phyloP scores from a whole-genome alignment of 2,797 vertebrate genomes.

The Kryptopterus vitreolus region DNA sequence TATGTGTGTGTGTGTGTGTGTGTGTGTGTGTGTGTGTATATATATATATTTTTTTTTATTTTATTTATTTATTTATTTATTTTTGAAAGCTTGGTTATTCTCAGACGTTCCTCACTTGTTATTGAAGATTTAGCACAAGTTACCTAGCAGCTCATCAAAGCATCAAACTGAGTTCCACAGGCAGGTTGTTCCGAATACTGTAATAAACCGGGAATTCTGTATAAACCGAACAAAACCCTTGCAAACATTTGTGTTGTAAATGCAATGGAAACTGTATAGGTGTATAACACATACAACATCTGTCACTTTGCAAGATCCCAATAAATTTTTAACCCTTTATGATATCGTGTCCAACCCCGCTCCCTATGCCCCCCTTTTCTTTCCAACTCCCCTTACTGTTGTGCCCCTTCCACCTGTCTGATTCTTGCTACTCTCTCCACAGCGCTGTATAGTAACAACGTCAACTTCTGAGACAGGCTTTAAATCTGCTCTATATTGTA shows the following conservation, averaged over 20 bases:
- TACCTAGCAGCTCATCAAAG: neutral
- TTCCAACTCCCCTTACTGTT: neutral
- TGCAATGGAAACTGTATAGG: neutral
- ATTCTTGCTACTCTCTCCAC: slow-evolving; percentile 21
- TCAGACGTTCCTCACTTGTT: neutral
- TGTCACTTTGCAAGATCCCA: neutral
- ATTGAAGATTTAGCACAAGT: neutral
- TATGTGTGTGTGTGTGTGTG: no score
- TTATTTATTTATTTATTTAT: no score
- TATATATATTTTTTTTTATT: no score
- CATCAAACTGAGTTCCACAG: neutral
- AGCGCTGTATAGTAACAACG: slow-evolving; percentile 44
- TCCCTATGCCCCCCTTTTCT: neutral
- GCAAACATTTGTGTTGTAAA: neutral
- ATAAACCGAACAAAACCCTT: neutral
- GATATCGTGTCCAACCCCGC: slow-evolving; percentile 3
- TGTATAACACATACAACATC: slow-evolving; percentile 13
- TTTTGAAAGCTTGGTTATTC: neutral
- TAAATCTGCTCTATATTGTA: slow-evolving; percentile 44
- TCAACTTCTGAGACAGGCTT: slow-evolving; percentile 34
- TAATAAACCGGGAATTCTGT: neutral
- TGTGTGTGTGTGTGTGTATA: no score
- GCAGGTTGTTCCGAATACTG: neutral
- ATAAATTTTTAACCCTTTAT: slow-evolving; percentile 11
- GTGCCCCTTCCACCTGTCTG: slow-evolving; percentile 8